phyloP scores from a whole-genome alignment of 2,797 vertebrate species.

The Glyptemys insculpta region DNA sequence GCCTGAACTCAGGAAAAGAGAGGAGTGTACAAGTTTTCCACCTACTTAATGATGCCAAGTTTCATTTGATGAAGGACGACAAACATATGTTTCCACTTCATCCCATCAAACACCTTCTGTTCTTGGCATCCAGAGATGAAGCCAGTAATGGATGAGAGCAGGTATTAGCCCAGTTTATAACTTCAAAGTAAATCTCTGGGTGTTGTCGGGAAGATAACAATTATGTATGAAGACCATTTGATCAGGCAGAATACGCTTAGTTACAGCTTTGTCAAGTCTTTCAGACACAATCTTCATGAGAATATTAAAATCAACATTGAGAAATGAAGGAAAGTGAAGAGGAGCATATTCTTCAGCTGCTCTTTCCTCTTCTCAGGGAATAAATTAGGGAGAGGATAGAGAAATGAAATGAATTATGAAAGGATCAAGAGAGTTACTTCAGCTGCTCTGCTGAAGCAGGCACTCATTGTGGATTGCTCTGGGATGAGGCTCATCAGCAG shows the following conservation, averaged over 20 bases:
- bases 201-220: neutral
- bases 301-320: slow-evolving; percentile 6
- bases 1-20: neutral
- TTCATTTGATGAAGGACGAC: neutral
- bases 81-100: slow-evolving; percentile 19
- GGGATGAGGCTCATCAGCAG: too few species aligned
- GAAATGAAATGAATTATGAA: neutral
- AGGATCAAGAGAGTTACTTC: neutral
- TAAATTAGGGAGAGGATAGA: neutral
- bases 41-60: slow-evolving; percentile 3
- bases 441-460: neutral
- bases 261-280: neutral
- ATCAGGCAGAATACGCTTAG: slow-evolving; percentile 14
- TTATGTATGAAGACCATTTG: slow-evolving; percentile 4
- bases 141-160: neutral
- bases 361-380: neutral
- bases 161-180: neutral
- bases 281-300: neutral
- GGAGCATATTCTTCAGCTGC: neutral
- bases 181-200: slow-evolving; percentile 3
- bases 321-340: neutral
- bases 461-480: neutral
- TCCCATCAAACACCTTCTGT: slow-evolving; percentile 25
- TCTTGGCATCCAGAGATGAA: slow-evolving; percentile 10
- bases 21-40: neutral